Percentiles rank a stretch among this genome's conserved stretches.
Conservation (phyloP, 1,140 invertebrate species). For the Phymorhynchus buccinoides region DNA sequence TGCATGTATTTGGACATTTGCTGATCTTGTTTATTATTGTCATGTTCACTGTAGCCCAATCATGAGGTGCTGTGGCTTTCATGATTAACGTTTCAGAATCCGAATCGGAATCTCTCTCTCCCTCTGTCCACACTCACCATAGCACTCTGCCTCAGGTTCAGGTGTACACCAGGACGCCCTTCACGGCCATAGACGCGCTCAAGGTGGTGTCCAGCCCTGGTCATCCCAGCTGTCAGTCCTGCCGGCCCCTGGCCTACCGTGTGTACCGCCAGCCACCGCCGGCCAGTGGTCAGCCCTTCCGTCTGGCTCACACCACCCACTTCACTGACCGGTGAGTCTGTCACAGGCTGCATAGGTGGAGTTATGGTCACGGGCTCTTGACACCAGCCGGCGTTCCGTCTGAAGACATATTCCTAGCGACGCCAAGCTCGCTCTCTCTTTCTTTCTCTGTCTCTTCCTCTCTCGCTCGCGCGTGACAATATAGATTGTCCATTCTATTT, state of each 20-base stretch:
- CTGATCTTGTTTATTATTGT: too few species aligned
- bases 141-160: slow-evolving; percentile 42
- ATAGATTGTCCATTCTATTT: too few species aligned
- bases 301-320: slow-evolving; percentile 30
- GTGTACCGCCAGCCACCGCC: slow-evolving; percentile 53
- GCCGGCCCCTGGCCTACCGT: slow-evolving; percentile 50
- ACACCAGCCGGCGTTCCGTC: too few species aligned
- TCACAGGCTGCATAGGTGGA: background rate
- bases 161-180: slow-evolving; percentile 50
- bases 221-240: slow-evolving; percentile 43
- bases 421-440: too few species aligned
- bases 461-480: too few species aligned
- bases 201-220: slow-evolving; percentile 46
- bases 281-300: background rate
- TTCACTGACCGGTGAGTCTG: slow-evolving; percentile 45
- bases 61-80: too few species aligned
- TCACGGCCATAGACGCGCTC: slow-evolving; percentile 58
- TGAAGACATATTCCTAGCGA: too few species aligned
- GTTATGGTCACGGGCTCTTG: background rate
- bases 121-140: too few species aligned
- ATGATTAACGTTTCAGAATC: too few species aligned
- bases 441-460: too few species aligned
- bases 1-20: background rate
- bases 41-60: too few species aligned
- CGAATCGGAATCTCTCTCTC: too few species aligned